These are phyloP conservation scores for Tetramorium bicarinatum DNA, from an alignment of 2,888 invertebrate genomes.

Conservation along the genomic window DNA sequence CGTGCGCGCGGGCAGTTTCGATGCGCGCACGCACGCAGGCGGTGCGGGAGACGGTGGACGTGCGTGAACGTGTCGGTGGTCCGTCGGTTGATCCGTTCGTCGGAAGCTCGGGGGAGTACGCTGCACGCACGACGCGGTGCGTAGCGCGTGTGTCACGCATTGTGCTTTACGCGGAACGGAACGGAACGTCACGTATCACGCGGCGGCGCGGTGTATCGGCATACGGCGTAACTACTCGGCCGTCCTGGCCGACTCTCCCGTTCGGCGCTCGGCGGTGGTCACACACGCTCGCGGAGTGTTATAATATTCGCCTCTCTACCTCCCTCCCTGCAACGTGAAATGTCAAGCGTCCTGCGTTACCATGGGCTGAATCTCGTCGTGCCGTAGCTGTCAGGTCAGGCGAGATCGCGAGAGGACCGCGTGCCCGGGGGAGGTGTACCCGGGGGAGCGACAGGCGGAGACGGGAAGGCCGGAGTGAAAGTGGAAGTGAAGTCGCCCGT, in stretches of 20 bases:
- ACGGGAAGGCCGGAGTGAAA: constrained; percentile 71
- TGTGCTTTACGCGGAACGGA: constrained; percentile 6
- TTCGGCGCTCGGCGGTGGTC: background rate
- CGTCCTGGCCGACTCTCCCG: background rate
- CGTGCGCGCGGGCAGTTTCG: constrained; percentile 44
- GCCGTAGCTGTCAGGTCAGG: constrained; percentile 62
- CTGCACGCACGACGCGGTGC: constrained; percentile 14
- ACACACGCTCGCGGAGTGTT: background rate
- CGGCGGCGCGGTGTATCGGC: constrained; percentile 22
- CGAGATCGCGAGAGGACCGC: constrained; percentile 32
- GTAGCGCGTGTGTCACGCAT: background rate
- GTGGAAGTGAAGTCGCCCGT: constrained; percentile 67
- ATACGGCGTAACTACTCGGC: background rate
- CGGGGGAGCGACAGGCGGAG: constrained; percentile 16
- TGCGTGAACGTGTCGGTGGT: constrained; percentile 58
- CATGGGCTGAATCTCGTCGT: constrained; percentile 69
- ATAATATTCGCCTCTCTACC: background rate
- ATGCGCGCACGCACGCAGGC: constrained; percentile 40
- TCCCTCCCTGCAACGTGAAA: constrained; percentile 47
- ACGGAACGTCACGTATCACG: background rate
- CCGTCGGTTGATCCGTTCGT: no score
- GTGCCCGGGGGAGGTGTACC: constrained; percentile 23
- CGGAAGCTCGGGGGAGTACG: constrained; percentile 17
- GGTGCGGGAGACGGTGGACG: constrained; percentile 32
- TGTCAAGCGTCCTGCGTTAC: constrained; percentile 69